Percentiles rank a stretch among this genome's conserved stretches.
These are phyloP conservation scores for Drepana arcuata DNA, from an alignment of 1,140 invertebrate genomes.

Conservation along the genomic window DNA sequence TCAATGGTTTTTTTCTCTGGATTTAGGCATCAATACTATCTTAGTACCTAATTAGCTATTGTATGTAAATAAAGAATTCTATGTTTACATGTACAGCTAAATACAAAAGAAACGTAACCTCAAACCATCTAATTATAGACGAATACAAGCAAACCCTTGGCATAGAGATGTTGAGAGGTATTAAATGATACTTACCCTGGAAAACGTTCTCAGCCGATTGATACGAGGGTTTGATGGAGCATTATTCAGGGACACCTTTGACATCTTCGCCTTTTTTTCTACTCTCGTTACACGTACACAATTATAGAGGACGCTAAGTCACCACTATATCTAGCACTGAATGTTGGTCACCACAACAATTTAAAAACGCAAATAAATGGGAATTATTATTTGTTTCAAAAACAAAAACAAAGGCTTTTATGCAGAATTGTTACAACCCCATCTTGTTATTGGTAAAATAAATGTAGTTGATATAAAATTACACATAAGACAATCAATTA, in stretches of 20 bases:
- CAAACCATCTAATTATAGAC: conserved; percentile 16
- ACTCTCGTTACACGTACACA: conserved; percentile 11
- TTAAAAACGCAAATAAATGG: conserved; percentile 32
- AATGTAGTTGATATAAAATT: not conserved
- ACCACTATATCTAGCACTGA: conserved; percentile 23
- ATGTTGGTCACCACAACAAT: conserved; percentile 27
- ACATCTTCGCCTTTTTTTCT: conserved; percentile 38
- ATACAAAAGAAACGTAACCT: conserved; percentile 12
- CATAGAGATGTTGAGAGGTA: not conserved
- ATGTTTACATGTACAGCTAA: no score
- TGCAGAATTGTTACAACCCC: not conserved
- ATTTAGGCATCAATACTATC: no score
- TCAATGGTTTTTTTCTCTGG: no score
- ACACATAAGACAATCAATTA: not conserved
- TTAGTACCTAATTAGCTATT: no score
- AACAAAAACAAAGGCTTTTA: conserved; percentile 24
- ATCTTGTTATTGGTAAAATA: not conserved
- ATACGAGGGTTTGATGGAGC: conserved; percentile 62
- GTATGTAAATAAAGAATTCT: no score
- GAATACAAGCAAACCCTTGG: conserved; percentile 1
- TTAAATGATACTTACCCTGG: conserved; percentile 43
- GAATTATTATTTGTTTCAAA: not conserved
- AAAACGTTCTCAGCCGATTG: conserved; percentile 57
- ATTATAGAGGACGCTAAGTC: conserved; percentile 23
- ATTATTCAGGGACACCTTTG: conserved; percentile 60